Base-by-base conservation (phyloP, 1,140 invertebrate species). In the Hypsibius dujardini region DNA sequence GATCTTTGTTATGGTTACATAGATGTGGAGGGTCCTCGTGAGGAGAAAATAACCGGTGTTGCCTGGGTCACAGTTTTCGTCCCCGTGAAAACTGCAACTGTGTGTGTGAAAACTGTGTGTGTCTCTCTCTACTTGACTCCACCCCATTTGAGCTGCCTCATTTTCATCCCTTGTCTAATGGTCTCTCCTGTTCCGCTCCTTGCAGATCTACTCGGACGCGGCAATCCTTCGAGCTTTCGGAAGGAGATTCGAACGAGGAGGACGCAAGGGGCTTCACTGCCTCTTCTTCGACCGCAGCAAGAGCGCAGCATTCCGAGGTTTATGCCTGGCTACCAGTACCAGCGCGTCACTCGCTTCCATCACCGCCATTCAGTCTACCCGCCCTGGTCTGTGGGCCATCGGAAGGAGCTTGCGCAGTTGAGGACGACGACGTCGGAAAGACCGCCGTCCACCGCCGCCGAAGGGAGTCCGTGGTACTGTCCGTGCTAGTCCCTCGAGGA, bases 201-300 rank as follows among this genome's bases (percentile, higher is more conserved):
- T 67, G 62, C 62, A 67, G 62, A 67, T 12, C 45, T 67, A 42
- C 42, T 67, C 45, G 12, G 12, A 12, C 62, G 62, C 62, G 62
- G 62, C 3, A 67, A 67, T 67, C 62, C 62, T 12, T 67, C 62
- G 62, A 67, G 62, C 42, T 67, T 67, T 67, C 62, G 62, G 12
- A 67, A 67, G 45, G 62, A 67, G 45, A 67, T 67, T 42, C 45
- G 12, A 7, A 42, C 50, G 50, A 12, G 50, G 28, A 28, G 28
- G 28, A 28, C 28, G 7, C 50, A 56, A 12, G 7, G 50, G 7
- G 50, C n/a, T 12, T 12, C 50, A n/a, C 7, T 56, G 50, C 50
- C 7, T 12, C 7, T n/a, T 7, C 50, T 56, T 56, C 50, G 7
- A n/a, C n/a, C 50, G n/a, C n/a, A 3, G 45, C 42, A 3, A 12